phyloP scores from a whole-genome alignment of 1,140 invertebrate genomes.

The Mizuhopecten yessoensis region DNA sequence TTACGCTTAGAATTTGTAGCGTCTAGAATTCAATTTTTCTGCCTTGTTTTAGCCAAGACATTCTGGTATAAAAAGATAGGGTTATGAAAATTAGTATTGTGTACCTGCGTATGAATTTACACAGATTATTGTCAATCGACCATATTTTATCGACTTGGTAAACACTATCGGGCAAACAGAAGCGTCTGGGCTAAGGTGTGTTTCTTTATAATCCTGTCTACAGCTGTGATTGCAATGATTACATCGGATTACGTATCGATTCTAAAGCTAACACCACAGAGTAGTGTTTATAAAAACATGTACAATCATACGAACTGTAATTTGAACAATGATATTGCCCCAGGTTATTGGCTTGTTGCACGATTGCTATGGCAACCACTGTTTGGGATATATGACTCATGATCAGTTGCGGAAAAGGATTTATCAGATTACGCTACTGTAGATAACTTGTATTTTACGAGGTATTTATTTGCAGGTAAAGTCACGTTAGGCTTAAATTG shows the following conservation, averaged over 20 bases:
- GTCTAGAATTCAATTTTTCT: too few relatives aligned
- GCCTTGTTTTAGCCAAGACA: too few relatives aligned
- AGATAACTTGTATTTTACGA: not conserved
- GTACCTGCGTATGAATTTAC: not conserved
- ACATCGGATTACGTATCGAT: not conserved
- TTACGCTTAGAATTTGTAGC: too few relatives aligned
- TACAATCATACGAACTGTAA: not conserved
- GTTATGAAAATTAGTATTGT: too few relatives aligned
- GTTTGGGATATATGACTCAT: not conserved
- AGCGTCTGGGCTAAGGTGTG: not conserved
- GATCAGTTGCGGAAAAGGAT: not conserved
- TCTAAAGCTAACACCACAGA: not conserved
- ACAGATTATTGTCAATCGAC: not conserved
- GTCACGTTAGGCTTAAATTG: too few relatives aligned
- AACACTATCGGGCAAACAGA: not conserved
- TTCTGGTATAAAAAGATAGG: too few relatives aligned
- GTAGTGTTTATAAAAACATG: not conserved
- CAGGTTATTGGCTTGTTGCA: not conserved
- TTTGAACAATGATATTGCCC: not conserved
- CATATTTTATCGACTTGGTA: not conserved
- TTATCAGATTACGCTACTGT: not conserved
- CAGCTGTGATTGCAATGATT: not conserved
- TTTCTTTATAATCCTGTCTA: not conserved
- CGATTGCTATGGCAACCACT: not conserved
- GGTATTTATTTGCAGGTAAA: too few relatives aligned